Percentiles rank a stretch among this genome's conserved stretches.
Evolutionary conservation across 2,797 vertebrate genomes (phyloP).

Genomic region (Cottoperca gobio): DNA sequence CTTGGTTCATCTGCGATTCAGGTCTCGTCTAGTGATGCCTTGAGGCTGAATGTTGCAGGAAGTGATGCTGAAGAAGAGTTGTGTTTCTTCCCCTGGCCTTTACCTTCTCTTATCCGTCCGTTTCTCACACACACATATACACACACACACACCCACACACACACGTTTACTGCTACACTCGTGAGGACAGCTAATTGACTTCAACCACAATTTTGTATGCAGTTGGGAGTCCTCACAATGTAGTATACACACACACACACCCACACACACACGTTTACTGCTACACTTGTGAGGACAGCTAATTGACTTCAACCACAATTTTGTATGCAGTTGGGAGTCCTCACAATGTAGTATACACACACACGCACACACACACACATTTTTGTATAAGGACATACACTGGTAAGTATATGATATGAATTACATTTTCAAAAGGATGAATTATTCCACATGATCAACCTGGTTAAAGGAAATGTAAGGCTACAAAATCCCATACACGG

Average conservation of each 20-base stretch:
- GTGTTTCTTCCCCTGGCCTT: conserved; percentile 64
- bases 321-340: neutral
- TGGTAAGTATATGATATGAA: no score
- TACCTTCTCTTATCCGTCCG: conserved; percentile 64
- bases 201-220: neutral
- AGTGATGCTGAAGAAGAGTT: conserved; percentile 75
- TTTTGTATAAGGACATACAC: no score
- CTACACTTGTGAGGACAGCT: conserved; percentile 29
- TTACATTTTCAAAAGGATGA: no score
- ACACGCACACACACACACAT: neutral
- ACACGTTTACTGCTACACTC: conserved; percentile 31
- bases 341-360: neutral
- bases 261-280: conserved; percentile 3
- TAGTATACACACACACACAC: neutral
- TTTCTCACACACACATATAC: conserved; percentile 27
- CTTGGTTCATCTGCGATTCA: conserved; percentile 69
- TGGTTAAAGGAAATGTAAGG: neutral
- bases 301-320: neutral
- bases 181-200: conserved; percentile 21
- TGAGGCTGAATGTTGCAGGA: conserved; percentile 74
- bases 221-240: conserved; percentile 5
- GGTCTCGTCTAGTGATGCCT: conserved; percentile 68
- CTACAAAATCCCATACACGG: neutral
- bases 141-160: conserved; percentile 30
- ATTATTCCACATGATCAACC: conserved; percentile 31